Conservation (phyloP, 2,888 invertebrate genomes). For the Meliscaeva auricollis region DNA sequence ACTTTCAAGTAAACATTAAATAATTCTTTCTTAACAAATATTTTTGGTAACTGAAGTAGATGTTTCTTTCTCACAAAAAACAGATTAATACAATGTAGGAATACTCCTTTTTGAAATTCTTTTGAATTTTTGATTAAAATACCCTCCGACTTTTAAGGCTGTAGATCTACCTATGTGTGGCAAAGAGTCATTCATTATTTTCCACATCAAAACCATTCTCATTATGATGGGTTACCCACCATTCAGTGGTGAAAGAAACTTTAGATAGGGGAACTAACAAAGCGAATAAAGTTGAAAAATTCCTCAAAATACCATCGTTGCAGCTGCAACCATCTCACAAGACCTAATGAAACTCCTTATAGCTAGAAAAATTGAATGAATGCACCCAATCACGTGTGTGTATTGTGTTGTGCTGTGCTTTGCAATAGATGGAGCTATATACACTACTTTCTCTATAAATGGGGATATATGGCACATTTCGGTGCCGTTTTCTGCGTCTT, state of each 20-base stretch:
- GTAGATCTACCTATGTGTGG: slow-evolving; percentile 4
- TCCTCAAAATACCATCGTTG: slow-evolving; percentile 46
- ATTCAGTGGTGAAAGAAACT: slow-evolving; percentile 30
- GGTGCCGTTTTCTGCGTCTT: slow-evolving; percentile 48
- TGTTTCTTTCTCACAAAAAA: no score
- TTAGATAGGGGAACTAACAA: slow-evolving; percentile 51
- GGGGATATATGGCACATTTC: slow-evolving; percentile 59
- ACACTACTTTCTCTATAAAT: slow-evolving; percentile 60
- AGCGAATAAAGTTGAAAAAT: slow-evolving; percentile 36
- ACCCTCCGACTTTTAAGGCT: slow-evolving; percentile 16
- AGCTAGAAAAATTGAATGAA: slow-evolving; percentile 67
- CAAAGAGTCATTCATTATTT: slow-evolving; percentile 68
- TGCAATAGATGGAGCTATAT: slow-evolving; percentile 42
- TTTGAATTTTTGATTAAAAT: slow-evolving; percentile 48
- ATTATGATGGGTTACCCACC: slow-evolving; percentile 10
- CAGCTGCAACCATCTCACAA: slow-evolving; percentile 20
- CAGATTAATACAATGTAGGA: no score
- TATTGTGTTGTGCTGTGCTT: slow-evolving; percentile 22
- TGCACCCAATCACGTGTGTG: slow-evolving; percentile 65
- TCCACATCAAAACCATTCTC: slow-evolving; percentile 43
- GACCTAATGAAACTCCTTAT: slow-evolving; percentile 35
- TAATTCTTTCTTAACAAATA: no score
- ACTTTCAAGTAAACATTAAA: no score
- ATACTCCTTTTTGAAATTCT: neutral
- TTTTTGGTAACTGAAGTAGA: no score